Conservation (phyloP, 2,113 vertebrate genomes). For the Pica pica region DNA sequence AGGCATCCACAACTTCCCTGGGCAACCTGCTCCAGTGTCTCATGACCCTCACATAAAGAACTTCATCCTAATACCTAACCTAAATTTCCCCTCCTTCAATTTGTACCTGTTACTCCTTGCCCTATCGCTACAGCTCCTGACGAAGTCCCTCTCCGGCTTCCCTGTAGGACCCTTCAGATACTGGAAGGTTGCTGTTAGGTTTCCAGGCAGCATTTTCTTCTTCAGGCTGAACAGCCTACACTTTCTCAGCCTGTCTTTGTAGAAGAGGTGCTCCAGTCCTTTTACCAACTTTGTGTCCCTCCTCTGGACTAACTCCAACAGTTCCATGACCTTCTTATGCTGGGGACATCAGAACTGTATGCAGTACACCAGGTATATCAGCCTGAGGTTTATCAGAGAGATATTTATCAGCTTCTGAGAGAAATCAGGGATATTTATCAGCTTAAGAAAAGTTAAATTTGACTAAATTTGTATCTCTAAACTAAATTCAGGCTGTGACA, state of each 20-base stretch:
- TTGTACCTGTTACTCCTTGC: not conserved
- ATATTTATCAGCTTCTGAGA: not conserved
- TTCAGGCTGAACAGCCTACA: not conserved
- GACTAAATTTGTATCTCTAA: not conserved
- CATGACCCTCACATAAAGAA: not conserved
- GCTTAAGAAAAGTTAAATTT: not conserved
- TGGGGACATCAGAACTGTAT: not conserved
- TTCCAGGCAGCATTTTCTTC: not conserved
- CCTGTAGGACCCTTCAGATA: not conserved
- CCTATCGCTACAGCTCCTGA: fast-evolving
- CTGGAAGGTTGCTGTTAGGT: not conserved
- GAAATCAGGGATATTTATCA: not conserved
- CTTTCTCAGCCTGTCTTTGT: not conserved
- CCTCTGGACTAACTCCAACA: not conserved
- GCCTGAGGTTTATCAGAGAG: not conserved
- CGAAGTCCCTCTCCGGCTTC: not conserved
- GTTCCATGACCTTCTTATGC: not conserved
- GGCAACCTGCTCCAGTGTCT: not conserved
- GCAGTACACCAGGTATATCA: not conserved
- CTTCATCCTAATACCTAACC: not conserved
- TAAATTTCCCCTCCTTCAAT: not conserved
- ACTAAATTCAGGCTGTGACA: not conserved
- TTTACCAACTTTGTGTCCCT: not conserved
- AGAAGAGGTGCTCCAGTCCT: not conserved
- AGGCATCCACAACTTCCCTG: not conserved